Evolutionary conservation across 2,113 vertebrate genomes (phyloP).

Genomic region (Periophthalmus modestus): DNA sequence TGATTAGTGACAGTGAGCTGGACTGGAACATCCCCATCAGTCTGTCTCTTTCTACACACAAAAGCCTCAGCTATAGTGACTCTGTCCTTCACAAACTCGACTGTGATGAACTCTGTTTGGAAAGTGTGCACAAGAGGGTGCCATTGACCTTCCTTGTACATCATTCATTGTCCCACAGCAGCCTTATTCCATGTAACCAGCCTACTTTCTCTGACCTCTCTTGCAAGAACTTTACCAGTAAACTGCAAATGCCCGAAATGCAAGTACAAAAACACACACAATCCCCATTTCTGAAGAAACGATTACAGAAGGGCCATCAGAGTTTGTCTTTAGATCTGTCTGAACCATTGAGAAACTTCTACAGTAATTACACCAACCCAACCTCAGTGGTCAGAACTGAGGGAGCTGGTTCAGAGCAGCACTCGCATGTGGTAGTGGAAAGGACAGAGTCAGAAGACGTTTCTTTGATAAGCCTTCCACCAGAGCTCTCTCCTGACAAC

Average conservation of each 20-base stretch:
- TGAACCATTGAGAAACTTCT: slow-evolving; percentile 37
- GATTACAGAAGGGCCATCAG: slow-evolving; percentile 73
- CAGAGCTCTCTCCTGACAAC: slow-evolving; percentile 80
- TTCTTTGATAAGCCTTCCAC: slow-evolving; percentile 72
- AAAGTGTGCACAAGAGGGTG: slow-evolving; percentile 59
- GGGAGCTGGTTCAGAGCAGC: neutral
- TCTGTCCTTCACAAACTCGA: slow-evolving; percentile 82
- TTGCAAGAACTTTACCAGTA: slow-evolving; percentile 49
- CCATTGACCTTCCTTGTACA: slow-evolving; percentile 51
- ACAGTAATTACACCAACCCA: slow-evolving; percentile 8
- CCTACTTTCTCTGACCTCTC: slow-evolving; percentile 6
- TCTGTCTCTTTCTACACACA: slow-evolving; percentile 72
- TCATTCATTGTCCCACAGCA: slow-evolving; percentile 69
- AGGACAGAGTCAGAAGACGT: slow-evolving; percentile 31
- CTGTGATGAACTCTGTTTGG: slow-evolving; percentile 51
- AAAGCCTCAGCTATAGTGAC: slow-evolving; percentile 88
- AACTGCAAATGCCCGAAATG: slow-evolving; percentile 59
- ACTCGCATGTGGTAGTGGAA: slow-evolving; percentile 18
- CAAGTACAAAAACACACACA: slow-evolving; percentile 46
- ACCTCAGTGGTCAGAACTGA: slow-evolving; percentile 19
- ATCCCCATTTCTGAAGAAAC: slow-evolving; percentile 55
- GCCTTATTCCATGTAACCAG: slow-evolving; percentile 39
- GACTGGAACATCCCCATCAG: slow-evolving; percentile 81
- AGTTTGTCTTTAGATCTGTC: slow-evolving; percentile 81
- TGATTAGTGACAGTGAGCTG: slow-evolving; percentile 73